Evolutionary conservation across 2,888 invertebrate species (phyloP).

Genomic region (Deroplatys truncata): DNA sequence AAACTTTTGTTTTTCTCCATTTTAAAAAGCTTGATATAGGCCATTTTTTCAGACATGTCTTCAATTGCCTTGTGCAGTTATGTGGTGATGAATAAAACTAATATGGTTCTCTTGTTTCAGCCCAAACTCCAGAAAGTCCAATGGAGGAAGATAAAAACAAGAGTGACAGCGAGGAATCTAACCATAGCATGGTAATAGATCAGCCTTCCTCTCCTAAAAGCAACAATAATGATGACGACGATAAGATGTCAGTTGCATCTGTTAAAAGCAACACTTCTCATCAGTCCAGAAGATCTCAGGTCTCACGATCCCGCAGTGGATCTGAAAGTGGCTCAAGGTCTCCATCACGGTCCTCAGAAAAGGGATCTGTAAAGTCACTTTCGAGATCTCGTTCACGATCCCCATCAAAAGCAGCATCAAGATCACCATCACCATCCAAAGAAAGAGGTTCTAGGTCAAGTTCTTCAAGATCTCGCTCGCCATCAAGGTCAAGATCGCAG

Average conservation of each 20-base stretch:
- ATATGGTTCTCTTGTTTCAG: background rate
- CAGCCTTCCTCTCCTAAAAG: background rate
- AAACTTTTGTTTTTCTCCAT: too few relatives aligned
- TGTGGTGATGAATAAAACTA: background rate
- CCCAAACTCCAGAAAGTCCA: constrained; percentile 19
- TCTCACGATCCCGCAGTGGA: constrained; percentile 5
- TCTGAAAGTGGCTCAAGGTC: background rate
- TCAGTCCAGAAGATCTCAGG: constrained; percentile 1
- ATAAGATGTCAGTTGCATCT: constrained; percentile 2
- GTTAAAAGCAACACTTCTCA: background rate
- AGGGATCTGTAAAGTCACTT: background rate
- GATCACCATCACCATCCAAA: background rate
- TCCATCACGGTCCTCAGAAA: background rate
- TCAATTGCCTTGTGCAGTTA: too few relatives aligned
- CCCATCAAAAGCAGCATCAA: constrained; percentile 4
- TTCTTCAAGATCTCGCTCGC: background rate
- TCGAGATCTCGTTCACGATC: background rate
- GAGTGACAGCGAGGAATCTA: background rate
- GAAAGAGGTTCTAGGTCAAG: background rate
- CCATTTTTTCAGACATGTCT: too few relatives aligned
- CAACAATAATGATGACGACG: background rate
- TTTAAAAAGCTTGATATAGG: too few relatives aligned
- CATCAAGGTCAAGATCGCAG: constrained; percentile 34
- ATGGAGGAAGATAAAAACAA: constrained; percentile 12
- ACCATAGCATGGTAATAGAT: background rate